These are phyloP conservation scores for Dichetophora obliterata DNA, from an alignment of 2,888 invertebrate genomes.

Conservation along the genomic window DNA sequence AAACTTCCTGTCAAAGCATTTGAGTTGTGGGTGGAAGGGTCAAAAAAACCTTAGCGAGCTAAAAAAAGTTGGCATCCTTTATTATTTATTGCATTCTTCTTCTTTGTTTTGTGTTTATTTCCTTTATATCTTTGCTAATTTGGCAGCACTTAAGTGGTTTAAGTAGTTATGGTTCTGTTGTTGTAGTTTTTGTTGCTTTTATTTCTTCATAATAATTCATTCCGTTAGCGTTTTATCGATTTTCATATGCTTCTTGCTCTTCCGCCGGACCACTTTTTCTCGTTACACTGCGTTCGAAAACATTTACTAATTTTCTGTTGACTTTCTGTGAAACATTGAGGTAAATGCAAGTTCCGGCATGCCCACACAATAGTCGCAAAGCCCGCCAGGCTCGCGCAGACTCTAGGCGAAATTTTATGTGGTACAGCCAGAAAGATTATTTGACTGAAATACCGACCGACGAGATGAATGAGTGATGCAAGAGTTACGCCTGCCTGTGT, in stretches of 20 bases:
- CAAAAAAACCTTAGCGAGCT: not conserved
- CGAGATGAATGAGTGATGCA: not conserved
- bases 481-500: not conserved
- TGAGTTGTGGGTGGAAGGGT: no score
- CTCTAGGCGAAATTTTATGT: not conserved
- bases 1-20: no score
- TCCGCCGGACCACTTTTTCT: not conserved
- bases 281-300: no score
- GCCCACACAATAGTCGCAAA: not conserved
- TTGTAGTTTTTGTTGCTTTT: not conserved
- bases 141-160: slow-evolving; percentile 26
- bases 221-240: slow-evolving; percentile 11
- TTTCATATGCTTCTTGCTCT: not conserved
- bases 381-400: slow-evolving; percentile 9
- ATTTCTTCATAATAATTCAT: slow-evolving; percentile 8
- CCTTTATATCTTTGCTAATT: slow-evolving; percentile 16
- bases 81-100: not conserved
- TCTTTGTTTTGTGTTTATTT: slow-evolving; percentile 4
- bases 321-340: slow-evolving; percentile 3
- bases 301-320: slow-evolving; percentile 18
- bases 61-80: not conserved
- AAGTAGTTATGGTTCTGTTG: not conserved
- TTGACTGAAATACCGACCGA: no score
- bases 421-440: no score
- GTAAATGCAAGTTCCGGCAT: slow-evolving; percentile 1